Percentiles rank a stretch among this genome's conserved stretches.
Evolutionary conservation across 2,888 invertebrate genomes (phyloP).

Genomic region (Clivina fossor): DNA sequence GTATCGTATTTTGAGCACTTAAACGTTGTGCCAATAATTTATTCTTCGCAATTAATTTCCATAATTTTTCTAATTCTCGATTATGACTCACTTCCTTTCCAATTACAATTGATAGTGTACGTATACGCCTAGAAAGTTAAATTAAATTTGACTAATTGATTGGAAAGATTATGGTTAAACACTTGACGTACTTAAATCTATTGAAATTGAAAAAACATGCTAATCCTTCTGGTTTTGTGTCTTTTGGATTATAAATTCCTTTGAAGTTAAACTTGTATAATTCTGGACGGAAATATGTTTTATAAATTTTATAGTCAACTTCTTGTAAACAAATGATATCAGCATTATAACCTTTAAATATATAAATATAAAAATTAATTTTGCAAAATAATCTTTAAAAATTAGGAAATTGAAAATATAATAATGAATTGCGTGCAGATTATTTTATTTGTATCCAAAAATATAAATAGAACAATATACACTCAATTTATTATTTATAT

Average conservation of each 20-base stretch:
- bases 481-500: no score
- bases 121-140: constrained; percentile 53
- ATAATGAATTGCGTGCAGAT: not conserved
- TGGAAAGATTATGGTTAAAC: not conserved
- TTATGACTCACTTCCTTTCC: constrained; percentile 59
- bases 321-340: constrained; percentile 94
- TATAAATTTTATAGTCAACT: constrained; percentile 79
- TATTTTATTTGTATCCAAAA: not conserved
- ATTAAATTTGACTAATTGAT: constrained; percentile 13
- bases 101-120: constrained; percentile 58
- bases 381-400: no score
- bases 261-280: constrained; percentile 60
- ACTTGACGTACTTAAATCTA: constrained; percentile 64
- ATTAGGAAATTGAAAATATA: constrained; percentile 7
- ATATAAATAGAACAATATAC: no score
- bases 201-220: constrained; percentile 73
- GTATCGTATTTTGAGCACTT: constrained; percentile 64
- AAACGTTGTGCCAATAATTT: constrained; percentile 59
- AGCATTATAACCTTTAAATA: constrained; percentile 74
- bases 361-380: constrained; percentile 36
- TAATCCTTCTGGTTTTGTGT: constrained; percentile 76
- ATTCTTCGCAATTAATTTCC: constrained; percentile 61
- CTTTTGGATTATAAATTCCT: constrained; percentile 72
- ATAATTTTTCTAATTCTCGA: constrained; percentile 58
- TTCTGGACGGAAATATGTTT: constrained; percentile 64